Evolutionary conservation across 2,797 vertebrate species (phyloP), one percentile per base, ranked within the genome.

Genomic region (Tympanoctomys barrerae): DNA sequence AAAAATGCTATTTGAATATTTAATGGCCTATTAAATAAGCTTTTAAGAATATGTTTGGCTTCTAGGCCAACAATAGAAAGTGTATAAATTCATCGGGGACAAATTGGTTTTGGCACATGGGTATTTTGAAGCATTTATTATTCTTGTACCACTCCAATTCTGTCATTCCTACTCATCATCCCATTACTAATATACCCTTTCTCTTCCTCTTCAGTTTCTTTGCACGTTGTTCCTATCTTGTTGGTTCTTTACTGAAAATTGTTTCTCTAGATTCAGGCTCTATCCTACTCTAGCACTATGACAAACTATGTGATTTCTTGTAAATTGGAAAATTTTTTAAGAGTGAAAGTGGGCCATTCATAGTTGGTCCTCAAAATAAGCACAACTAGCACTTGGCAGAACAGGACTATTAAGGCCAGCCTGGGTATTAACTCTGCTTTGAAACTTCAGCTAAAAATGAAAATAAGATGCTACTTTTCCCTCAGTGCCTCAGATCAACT

Each of bases 1-100:
- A 36, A 97, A 94, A 94, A 95, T 94, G 59, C 52, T 52, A 88
- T n/a, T 82, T 85, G 68, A 75, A 88, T 77, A 71, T 93, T 92
- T 95, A 80, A 86, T 93, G 79, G 92, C 31, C 70, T 89, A n/a
- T 83, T 86, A 70, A 31, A 26, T 93, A 78, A 62, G 22, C 39
- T 85, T 91, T 91, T 90, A 95, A 93, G 84, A 87, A 61, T 91
- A 62, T 94, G 12, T 49, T 80, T 62, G 68, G 26, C 61, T 96
- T 94, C 75, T 21, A 79, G 46, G 59, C 84, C 84, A 89, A 36
- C 36, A 79, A 11, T 54, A 39, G 49, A 31, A 85, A 89, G 66
- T 42, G 66, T 42, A 49, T 95, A 79, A 89, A 80, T 96, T 87
- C n/a, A 86, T 54, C 94, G n/a, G 54, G 11, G 21, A 31, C 73